These are phyloP conservation scores for Serinus canaria DNA, from an alignment of 2,113 vertebrate genomes.

Conservation along the genomic window DNA sequence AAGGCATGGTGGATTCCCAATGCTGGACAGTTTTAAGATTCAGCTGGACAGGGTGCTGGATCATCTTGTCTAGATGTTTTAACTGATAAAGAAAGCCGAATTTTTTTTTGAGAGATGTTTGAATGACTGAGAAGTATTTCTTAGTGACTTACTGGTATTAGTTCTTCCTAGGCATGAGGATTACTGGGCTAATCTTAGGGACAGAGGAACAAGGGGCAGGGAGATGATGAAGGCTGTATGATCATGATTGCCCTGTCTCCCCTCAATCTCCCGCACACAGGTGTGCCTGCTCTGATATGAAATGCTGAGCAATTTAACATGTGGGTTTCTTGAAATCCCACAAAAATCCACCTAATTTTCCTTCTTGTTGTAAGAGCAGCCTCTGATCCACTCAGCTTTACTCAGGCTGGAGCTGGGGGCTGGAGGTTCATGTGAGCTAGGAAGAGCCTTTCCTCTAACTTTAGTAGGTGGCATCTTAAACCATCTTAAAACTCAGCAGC, in stretches of 20 bases:
- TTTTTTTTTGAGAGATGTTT: not conserved
- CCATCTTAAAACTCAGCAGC: not conserved
- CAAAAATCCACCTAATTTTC: not conserved
- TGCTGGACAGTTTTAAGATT: not conserved
- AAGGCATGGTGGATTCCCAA: not conserved
- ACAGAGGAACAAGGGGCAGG: not conserved
- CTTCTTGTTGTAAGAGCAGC: not conserved
- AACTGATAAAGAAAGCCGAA: not conserved
- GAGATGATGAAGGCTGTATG: not conserved
- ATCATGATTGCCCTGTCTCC: not conserved
- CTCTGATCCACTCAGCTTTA: not conserved
- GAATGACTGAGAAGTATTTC: not conserved
- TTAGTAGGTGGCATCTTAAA: not conserved
- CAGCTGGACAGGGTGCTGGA: not conserved
- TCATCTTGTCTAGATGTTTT: not conserved
- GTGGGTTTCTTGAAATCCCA: not conserved
- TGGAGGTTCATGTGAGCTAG: not conserved
- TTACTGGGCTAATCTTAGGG: not conserved
- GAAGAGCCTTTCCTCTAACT: not conserved
- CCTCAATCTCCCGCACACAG: accelerated
- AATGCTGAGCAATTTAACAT: not conserved
- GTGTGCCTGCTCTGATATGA: not conserved
- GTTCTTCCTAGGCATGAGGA: not conserved
- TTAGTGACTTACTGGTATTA: not conserved
- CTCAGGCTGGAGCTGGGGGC: not conserved